A percentile compares a stretch with the other conserved stretches of the same genome.
Evolutionary conservation across 2,888 invertebrate genomes (phyloP).

Genomic region (Eristalis tenax): DNA sequence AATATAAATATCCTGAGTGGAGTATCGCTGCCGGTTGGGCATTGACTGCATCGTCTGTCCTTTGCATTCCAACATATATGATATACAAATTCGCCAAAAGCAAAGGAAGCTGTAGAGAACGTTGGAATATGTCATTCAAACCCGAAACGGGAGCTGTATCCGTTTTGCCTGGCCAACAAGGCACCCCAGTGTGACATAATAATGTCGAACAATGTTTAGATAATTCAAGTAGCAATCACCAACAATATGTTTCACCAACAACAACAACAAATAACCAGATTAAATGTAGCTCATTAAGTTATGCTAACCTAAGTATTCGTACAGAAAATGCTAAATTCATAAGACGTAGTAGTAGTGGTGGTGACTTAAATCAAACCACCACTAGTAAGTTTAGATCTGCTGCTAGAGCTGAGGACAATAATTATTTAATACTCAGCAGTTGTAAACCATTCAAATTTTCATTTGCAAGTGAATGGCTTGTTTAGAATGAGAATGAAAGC

Average conservation of each 20-base stretch:
- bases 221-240: slow-evolving; percentile 50
- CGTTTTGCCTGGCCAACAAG: slow-evolving; percentile 80
- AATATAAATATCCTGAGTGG: slow-evolving; percentile 90
- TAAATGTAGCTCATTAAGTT: slow-evolving; percentile 46
- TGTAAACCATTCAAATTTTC: slow-evolving; percentile 80
- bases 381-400: slow-evolving; percentile 51
- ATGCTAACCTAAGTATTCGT: slow-evolving; percentile 48
- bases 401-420: slow-evolving; percentile 79
- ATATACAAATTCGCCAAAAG: slow-evolving; percentile 88
- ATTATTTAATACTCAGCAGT: slow-evolving; percentile 79
- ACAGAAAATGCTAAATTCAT: slow-evolving; percentile 46
- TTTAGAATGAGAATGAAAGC: slow-evolving; percentile 73
- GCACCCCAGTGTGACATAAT: slow-evolving; percentile 81
- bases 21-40: slow-evolving; percentile 90
- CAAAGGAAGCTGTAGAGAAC: slow-evolving; percentile 82
- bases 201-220: slow-evolving; percentile 72
- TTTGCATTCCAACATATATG: slow-evolving; percentile 92
- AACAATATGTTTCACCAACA: slow-evolving; percentile 65
- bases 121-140: slow-evolving; percentile 77
- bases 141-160: slow-evolving; percentile 77
- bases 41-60: slow-evolving; percentile 91
- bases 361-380: slow-evolving; percentile 57
- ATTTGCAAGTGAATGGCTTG: slow-evolving; percentile 81
- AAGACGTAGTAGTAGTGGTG: slow-evolving; percentile 56
- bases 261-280: slow-evolving; percentile 59